These are phyloP conservation scores for Homarus gammarus DNA, from an alignment of 2,888 invertebrate genomes.

Conservation along the genomic window DNA sequence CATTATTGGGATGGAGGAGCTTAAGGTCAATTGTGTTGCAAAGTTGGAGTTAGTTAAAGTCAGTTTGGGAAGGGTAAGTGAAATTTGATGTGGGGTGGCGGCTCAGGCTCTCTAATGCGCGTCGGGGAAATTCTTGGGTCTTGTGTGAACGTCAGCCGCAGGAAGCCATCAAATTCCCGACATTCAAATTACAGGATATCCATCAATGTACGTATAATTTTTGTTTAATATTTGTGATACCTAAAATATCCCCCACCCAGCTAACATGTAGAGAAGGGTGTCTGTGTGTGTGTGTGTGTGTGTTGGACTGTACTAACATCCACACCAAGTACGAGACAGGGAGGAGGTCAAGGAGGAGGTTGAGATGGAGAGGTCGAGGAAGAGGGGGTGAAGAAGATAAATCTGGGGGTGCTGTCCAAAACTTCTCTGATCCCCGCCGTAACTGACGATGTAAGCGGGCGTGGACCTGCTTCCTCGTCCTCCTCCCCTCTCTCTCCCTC, in stretches of 20 bases:
- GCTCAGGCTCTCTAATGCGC: neutral
- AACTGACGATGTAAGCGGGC: neutral
- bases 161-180: constrained; percentile 3
- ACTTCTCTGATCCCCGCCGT: neutral
- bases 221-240: neutral
- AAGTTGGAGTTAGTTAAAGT: constrained; percentile 55
- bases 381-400: neutral
- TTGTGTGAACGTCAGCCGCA: neutral
- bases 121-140: neutral
- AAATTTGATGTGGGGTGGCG: constrained; percentile 44
- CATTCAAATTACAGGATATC: neutral
- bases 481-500: neutral
- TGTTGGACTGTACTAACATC: neutral
- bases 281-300: neutral
- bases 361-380: too few relatives aligned
- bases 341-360: too few relatives aligned
- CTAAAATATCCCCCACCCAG: too few relatives aligned
- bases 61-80: constrained; percentile 43
- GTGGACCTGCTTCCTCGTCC: neutral
- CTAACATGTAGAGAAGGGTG: neutral
- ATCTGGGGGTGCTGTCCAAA: neutral
- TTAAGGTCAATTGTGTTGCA: constrained; percentile 50
- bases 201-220: neutral
- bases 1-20: constrained; percentile 25
- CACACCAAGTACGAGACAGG: too few relatives aligned